Percentiles rank a stretch among this genome's conserved stretches.
Evolutionary conservation across 2,888 invertebrate species (phyloP).

Genomic region (Cerastis rubricosa): DNA sequence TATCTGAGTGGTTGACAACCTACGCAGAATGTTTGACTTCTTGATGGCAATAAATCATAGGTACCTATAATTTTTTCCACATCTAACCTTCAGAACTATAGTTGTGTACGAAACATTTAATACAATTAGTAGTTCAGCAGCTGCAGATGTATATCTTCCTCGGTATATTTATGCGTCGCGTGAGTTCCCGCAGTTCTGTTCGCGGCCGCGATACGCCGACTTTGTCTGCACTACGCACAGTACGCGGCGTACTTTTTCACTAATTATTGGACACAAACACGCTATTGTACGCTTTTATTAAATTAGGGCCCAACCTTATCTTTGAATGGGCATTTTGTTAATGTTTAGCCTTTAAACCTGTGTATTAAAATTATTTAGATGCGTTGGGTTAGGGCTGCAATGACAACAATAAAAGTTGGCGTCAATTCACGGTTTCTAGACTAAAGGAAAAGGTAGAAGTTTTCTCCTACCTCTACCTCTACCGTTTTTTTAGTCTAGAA

Average conservation of each 20-base stretch:
- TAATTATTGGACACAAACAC: slow-evolving; percentile 65
- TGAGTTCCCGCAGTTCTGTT: slow-evolving; percentile 56
- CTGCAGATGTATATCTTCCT: slow-evolving; percentile 52
- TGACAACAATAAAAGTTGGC: background rate
- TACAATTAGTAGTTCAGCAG: slow-evolving; percentile 46
- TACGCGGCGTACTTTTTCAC: slow-evolving; percentile 55
- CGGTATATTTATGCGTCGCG: slow-evolving; percentile 62
- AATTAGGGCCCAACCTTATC: slow-evolving; percentile 60
- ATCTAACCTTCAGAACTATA: slow-evolving; percentile 18
- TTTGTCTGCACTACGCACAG: slow-evolving; percentile 50
- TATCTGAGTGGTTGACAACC: background rate
- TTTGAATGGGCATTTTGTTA: slow-evolving; percentile 37
- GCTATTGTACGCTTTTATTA: slow-evolving; percentile 65
- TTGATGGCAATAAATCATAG: too few species aligned
- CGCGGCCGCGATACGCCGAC: slow-evolving; percentile 40
- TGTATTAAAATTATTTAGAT: slow-evolving; percentile 22
- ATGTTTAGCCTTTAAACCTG: slow-evolving; percentile 32
- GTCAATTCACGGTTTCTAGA: slow-evolving; percentile 18
- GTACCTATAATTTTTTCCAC: background rate
- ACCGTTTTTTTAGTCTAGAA: too few species aligned
- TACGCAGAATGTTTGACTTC: background rate
- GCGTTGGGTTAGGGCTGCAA: slow-evolving; percentile 3
- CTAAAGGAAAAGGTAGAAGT: too few species aligned
- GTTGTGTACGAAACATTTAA: slow-evolving; percentile 31
- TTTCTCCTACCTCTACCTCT: too few species aligned